Evolutionary conservation across 2,888 invertebrate species (phyloP), one percentile per base, ranked within the genome.

Genomic region (Agrilus biguttatus): DNA sequence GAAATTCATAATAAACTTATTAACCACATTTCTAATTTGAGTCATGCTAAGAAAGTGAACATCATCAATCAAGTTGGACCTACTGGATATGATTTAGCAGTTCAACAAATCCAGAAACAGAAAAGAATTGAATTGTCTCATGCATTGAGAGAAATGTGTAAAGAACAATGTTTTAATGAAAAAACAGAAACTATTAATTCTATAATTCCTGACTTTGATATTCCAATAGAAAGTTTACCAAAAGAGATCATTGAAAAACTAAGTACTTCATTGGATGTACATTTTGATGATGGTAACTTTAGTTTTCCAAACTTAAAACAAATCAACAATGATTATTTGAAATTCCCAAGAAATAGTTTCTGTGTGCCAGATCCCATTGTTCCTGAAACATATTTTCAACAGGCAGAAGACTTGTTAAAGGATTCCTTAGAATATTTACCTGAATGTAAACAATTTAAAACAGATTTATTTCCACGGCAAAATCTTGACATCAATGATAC

Each of bases 191-290:
- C 56, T 40, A 58, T 62, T 37, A 60, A 62, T 51, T 54, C 61
- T 1, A 62, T 66, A 35, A 62, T 63, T 41, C 63, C 66, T 8
- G 65, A 66, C 51, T 58, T 65, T 44, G 62, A 59, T 14, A 59
- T 65, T 37, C 58, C 61, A 53, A 53, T 66, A 43, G 61, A 64
- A 48, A 58, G 61, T 42, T 47, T 66, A 37, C 65, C 65, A 8
- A 46, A 49, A 35, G 58, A 62, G 49, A 47, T 63, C 14, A 62
- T 65, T 39, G 55, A 57, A 47, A 53, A 59, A 44, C 50, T 65
- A 13, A 58, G 58, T 23, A 51, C 49, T 39, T 58, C 57, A 14
- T 53, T 65, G 39, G 48, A 56, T 42, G 39, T 54, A 33, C 50
- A 54, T 36, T 45, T 49, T 45, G 41, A 50, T 14, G 44, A 46